phyloP scores from a whole-genome alignment of 2,113 vertebrate genomes.

The Benitochromis conjunctus region DNA sequence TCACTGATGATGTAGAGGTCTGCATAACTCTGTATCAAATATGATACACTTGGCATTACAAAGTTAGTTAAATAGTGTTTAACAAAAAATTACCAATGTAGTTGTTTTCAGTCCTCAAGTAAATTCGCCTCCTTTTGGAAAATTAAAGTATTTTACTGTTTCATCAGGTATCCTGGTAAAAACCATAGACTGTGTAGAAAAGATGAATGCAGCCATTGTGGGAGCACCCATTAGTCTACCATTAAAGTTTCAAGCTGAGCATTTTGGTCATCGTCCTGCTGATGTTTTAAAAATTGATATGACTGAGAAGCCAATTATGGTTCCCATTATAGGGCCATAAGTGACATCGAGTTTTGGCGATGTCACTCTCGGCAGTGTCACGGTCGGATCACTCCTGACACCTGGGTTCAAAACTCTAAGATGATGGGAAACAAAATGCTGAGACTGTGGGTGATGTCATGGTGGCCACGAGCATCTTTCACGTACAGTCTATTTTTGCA shows the following conservation, averaged over 20 bases:
- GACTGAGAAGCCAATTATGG: background rate
- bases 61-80: no score
- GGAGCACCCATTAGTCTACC: background rate
- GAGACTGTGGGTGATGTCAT: background rate
- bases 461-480: background rate
- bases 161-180: background rate
- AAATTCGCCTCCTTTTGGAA: no score
- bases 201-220: background rate
- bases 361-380: background rate
- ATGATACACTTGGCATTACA: no score
- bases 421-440: background rate
- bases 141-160: background rate
- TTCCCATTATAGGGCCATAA: background rate
- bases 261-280: background rate
- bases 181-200: background rate
- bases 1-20: no score
- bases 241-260: background rate
- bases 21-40: no score
- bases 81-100: no score
- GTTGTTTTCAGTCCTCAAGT: no score
- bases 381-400: background rate
- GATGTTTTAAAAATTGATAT: background rate
- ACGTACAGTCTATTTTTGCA: background rate
- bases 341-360: background rate
- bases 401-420: background rate